Evolutionary conservation across 2,888 invertebrate genomes (phyloP), one percentile per base, ranked within the genome.

Genomic region (Limnephilus auricula): DNA sequence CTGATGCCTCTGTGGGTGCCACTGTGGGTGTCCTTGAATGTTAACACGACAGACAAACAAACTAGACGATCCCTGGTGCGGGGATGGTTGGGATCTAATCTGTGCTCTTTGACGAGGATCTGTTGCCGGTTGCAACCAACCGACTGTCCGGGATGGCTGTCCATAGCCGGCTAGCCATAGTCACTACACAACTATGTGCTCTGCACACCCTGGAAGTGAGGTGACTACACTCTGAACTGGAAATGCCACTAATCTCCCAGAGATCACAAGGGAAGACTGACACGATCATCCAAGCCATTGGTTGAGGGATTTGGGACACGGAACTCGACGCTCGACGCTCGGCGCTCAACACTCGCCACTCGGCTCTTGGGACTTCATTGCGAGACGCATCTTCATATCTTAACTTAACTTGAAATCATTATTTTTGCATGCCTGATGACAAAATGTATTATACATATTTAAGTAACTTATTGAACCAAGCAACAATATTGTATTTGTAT

Each of bases 381-480:
- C 65, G 65, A 65, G 65, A n/a, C 65, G 65, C 65, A 65, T 40
- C 86, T 50, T n/a, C 30, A 86, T 80, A 78, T 25, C 79, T 89
- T 91, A 91, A 86, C 78, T 90, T 91, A 91, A 86, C 34, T 85
- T 91, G 91, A 91, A 90, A 90, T 91, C 79, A 86, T 45, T 90
- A 83, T 91, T 50, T 65, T 79, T 92, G 92, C 92, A 92, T 92
- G 92, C 92, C 85, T 89, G 90, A 65, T 90, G 90, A 79, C 89
- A 91, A 88, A 40, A 87, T 92, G 89, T 92, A 90, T 92, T 92
- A 84, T 92, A 86, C 34, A 90, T 91, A 90, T 80, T 89, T 89
- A 91, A 90, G 90, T 40, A 31, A 85, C 30, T 78, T 88, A 88
- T 25, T 88, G 87, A 31, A 79, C 25, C 40, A 45, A 80, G 45